phyloP scores from a whole-genome alignment of 2,888 invertebrate species.

The Spialia ferax region DNA sequence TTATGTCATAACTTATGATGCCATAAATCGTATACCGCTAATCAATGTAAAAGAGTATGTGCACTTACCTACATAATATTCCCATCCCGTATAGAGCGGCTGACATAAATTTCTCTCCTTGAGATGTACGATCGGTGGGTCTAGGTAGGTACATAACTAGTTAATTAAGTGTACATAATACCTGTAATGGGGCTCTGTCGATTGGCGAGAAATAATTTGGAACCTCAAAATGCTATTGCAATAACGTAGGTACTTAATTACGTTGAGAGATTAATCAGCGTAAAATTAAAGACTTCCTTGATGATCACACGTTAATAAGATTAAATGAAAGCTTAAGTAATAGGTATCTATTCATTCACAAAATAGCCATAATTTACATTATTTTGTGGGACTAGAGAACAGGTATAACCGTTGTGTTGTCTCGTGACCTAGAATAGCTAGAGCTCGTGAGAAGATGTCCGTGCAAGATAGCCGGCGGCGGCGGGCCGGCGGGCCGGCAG shows the following conservation, averaged over 20 bases:
- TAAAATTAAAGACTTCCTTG: conserved; percentile 3
- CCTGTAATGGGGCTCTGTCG: neutral
- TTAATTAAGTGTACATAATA: conserved; percentile 14
- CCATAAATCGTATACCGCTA: conserved; percentile 29
- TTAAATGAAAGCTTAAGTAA: conserved; percentile 15
- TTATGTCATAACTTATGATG: neutral
- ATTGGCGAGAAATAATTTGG: conserved; percentile 8
- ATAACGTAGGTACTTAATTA: conserved; percentile 14
- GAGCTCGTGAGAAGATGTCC: conserved; percentile 64
- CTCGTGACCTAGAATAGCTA: conserved; percentile 67
- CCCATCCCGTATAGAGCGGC: neutral
- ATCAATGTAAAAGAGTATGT: conserved; percentile 20
- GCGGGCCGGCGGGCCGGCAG: conserved; percentile 36
- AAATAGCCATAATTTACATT: conserved; percentile 44
- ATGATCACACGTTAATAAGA: conserved; percentile 19
- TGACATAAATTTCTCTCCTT: conserved; percentile 5
- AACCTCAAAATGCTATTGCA: neutral
- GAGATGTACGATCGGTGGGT: too few relatives aligned
- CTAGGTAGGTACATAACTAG: too few relatives aligned
- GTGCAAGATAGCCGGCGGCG: conserved; percentile 54
- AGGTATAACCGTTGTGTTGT: conserved; percentile 66
- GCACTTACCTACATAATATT: conserved; percentile 19
- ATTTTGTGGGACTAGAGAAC: conserved; percentile 46
- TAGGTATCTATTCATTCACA: conserved; percentile 21
- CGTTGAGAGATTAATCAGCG: neutral